Base-by-base conservation (phyloP, 1,140 invertebrate genomes). In the Anoplophora glabripennis region DNA sequence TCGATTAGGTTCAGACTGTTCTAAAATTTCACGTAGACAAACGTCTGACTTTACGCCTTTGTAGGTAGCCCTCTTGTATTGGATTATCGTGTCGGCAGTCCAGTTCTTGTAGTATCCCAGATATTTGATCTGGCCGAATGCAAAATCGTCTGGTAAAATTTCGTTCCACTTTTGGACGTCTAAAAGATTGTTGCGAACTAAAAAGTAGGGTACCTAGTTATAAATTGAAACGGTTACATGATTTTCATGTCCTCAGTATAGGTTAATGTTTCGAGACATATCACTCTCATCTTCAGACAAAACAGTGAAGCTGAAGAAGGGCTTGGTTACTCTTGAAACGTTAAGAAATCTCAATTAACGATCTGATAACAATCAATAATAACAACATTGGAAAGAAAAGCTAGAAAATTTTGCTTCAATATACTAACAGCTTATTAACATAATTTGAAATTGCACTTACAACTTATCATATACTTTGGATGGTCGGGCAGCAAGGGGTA, bases 31-130 rank as follows among this genome's bases (percentile, higher is more conserved):
- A 14, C 38, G 21, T 14, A 54, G 21, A 36, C 52, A 45, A 14
- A 21, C 15, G 14, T 54, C 37, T 3, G 52, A n/a, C 35, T 54
- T 40, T 28, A 54, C 40, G 7, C 52, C 52, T 44, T 42, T 54
- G 18, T 54, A 54, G 33, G 35, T 42, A 18, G 52, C 52, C 12
- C 14, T 11, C 14, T 54, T 54, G 9, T 54, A 7, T 18, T 54
- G 17, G 2, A 54, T 5, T 35, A 54, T 44, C n/a, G 10, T 14
- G 9, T 28, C 4, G 15, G 38, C 17, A 7, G 52, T 40, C 52
- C 52, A 54, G 15, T 44, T 34, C 10, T 40, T 33, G 33, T 54
- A 54, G 10, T 14, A 7, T 8, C 52, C 52, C 1, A 54, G 33
- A 21, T 34, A 35, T 5, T 15, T 9, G 14, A 54, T 42, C 8